A percentile compares a stretch with the other conserved stretches of the same genome.
Conservation (phyloP, 2,888 invertebrate genomes). For the Microctonus aethiopoides region DNA sequence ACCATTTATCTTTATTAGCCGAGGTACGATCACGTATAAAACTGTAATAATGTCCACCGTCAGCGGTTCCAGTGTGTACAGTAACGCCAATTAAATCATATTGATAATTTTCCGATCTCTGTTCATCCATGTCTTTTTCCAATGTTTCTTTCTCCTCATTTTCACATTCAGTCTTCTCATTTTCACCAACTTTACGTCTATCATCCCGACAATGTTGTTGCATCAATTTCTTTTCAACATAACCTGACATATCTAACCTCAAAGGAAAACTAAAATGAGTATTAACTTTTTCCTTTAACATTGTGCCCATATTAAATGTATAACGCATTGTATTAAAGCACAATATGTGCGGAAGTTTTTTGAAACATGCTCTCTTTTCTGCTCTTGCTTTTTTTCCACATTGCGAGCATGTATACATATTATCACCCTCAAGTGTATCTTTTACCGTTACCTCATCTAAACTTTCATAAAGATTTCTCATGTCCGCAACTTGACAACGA, state of each 20-base stretch:
- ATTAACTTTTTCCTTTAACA: constrained; percentile 97
- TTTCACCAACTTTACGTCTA: constrained; percentile 45
- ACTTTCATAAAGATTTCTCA: constrained; percentile 94
- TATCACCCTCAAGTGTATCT: constrained; percentile 95
- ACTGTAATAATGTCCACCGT: constrained; percentile 96
- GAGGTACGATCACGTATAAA: constrained; percentile 88
- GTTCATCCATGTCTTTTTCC: constrained; percentile 42
- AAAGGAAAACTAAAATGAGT: constrained; percentile 97
- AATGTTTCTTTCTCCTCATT: constrained; percentile 33
- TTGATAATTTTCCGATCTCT: constrained; percentile 76
- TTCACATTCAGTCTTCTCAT: constrained; percentile 36
- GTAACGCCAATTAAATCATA: constrained; percentile 92
- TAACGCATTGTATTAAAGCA: constrained; percentile 98
- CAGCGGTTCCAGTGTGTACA: constrained; percentile 97
- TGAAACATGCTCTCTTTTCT: constrained; percentile 95
- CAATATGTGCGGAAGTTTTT: constrained; percentile 90
- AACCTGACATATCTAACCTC: constrained; percentile 92
- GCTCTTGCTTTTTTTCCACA: constrained; percentile 95
- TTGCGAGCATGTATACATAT: constrained; percentile 97
- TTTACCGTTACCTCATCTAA: constrained; percentile 97
- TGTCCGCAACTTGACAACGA: constrained; percentile 95
- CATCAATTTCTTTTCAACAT: constrained; percentile 93
- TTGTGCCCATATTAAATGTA: constrained; percentile 97
- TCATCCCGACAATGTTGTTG: constrained; percentile 86
- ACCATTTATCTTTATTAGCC: constrained; percentile 86